Evolutionary conservation across 2,888 invertebrate genomes (phyloP), one percentile per base, ranked within the genome.

Genomic region (Microctonus hyperodae): DNA sequence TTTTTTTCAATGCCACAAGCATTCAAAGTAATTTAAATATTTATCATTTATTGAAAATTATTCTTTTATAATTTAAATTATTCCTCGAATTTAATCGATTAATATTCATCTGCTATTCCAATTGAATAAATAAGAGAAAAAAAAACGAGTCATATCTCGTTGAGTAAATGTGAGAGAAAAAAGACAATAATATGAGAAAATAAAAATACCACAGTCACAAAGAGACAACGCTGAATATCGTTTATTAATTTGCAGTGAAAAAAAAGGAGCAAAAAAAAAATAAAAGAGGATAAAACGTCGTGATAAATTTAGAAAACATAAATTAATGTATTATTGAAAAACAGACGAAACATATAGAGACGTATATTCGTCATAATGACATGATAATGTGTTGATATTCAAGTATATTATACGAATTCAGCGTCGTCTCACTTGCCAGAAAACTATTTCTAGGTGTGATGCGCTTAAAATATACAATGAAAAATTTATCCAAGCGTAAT

Each of bases 361-460:
- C 44, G 50, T 9, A 60, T 60, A 28, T 60, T 60, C 33, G 22
- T 59, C 35, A 22, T 44, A 50, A 35, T 22, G 35, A 31, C 37
- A 48, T 28, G 33, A 50, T 28, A 48, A 53, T 37, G 11, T 33
- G n/a, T 44, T 40, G 16, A 58, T 28, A 28, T 59, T 60, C 25
- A 25, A 60, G 48, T 22, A 53, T 51, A 62, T 35, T 37, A 37
- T 33, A 53, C n/a, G 22, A n/a, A n/a, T 22, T 53, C 40, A 65
- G 58, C 31, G 40, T 51, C 59, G 20, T 58, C 28, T 64, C 20
- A 11, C 33, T 64, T 58, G 25, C 44, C 56, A 51, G 20, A n/a
- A 37, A 61, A 67, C 69, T 71, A 70, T 70, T 73, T 72, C 69
- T 70, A 70, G 70, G 64, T 69, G 51, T 67, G 67, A 71, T 68